Base-by-base conservation (phyloP, 2,797 vertebrate species). In the Cirrhinus molitorella region DNA sequence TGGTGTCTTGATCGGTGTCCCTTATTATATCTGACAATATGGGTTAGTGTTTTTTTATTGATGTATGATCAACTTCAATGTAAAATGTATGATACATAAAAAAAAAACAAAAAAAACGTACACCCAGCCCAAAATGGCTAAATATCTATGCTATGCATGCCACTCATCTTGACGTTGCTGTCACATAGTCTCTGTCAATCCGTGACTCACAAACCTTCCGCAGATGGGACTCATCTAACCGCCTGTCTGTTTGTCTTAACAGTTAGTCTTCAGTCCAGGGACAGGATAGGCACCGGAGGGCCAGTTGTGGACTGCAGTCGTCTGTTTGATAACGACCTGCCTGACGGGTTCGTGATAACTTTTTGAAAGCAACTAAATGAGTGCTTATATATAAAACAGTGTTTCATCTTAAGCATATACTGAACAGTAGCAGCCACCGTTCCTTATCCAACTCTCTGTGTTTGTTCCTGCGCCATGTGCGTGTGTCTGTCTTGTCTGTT, bases 251-350 rank as follows among this genome's bases (percentile, higher is more conserved):
- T 88, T 93, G 88, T 89, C 84, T 70, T 55, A 95, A 80, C 89
- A 99, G 98, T 99, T 92, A 99, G 98, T 92, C 95, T 99, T 93
- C 98, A 99, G 94, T 98, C 98, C 10, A 95, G 98, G 90, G 98
- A 99, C 93, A 94, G 98, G 89, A 97, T 97, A 88, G 96, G 98
- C 89, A 93, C 94, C 5, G 97, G 97, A 87, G 97, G 98, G 83
- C 96, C 97, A 2, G 98, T 99, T 85, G 97, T 98, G 77, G 98
- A 99, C 94, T 98, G 98, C 93, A 96, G 98, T 90, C 97, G 97
- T 47, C 96, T 99, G 83, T 93, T 98, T 89, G 97, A 98, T 91
- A 98, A 98, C 43, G 98, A 99, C 92, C 96, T 99, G 80, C 98
- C 98, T 93, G 98, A 99, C 93, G 98, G 98, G 98, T 99, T 94